phyloP scores from a whole-genome alignment of 2,888 invertebrate genomes.

The Melieria omissa region DNA sequence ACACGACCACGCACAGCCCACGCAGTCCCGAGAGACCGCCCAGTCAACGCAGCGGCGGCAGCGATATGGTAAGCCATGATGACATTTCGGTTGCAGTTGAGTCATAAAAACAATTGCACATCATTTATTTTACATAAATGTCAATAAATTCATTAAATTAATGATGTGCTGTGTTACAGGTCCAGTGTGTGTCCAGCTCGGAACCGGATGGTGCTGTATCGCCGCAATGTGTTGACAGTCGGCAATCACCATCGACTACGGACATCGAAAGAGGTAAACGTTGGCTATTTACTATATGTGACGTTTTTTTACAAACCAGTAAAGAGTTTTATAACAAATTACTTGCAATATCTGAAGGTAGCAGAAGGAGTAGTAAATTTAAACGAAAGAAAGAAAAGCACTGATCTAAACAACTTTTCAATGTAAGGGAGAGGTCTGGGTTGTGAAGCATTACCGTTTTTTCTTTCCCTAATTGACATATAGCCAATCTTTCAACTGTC shows the following conservation, averaged over 20 bases:
- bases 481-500: no score
- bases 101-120: background rate
- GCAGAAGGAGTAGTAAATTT: no score
- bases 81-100: background rate
- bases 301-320: no score
- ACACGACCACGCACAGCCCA: conserved; percentile 87
- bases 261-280: conserved; percentile 63
- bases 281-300: no score
- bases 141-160: no score
- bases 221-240: conserved; percentile 62
- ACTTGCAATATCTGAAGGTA: no score
- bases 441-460: no score
- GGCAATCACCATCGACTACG: conserved; percentile 65
- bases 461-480: no score
- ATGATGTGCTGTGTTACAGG: conserved; percentile 71
- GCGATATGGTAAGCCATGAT: conserved; percentile 64
- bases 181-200: conserved; percentile 88
- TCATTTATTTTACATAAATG: conserved; percentile 7
- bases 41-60: conserved; percentile 65
- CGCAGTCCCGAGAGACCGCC: conserved; percentile 70
- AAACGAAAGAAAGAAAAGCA: no score
- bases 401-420: no score
- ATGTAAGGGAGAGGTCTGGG: no score
- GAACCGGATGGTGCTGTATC: conserved; percentile 78
- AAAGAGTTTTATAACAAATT: no score